phyloP scores from a whole-genome alignment of 2,113 vertebrate species.

The Triplophysa tibetana region DNA sequence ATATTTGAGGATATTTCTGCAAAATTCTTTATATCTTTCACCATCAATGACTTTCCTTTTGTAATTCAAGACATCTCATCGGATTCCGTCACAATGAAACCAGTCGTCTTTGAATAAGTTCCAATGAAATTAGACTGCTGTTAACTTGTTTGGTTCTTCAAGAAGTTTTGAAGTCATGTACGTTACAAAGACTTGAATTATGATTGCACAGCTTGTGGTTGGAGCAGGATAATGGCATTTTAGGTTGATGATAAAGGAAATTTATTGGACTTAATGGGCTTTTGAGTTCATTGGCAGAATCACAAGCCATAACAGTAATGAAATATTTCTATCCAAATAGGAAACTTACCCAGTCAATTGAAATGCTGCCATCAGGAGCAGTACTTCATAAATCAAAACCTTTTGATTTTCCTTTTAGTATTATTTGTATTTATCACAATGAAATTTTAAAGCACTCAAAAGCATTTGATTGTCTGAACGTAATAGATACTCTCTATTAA shows the following conservation, averaged over 20 bases:
- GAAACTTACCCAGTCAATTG: conserved; percentile 38
- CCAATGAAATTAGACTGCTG: background rate
- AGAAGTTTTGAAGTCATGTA: background rate
- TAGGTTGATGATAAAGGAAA: conserved; percentile 8
- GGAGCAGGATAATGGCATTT: background rate
- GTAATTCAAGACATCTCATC: too few species aligned
- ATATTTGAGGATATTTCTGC: background rate
- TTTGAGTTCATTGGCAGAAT: conserved; percentile 26
- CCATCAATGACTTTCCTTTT: background rate
- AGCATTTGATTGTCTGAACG: background rate
- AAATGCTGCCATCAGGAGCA: conserved; percentile 14
- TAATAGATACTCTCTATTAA: background rate
- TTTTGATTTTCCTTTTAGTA: conserved; percentile 4
- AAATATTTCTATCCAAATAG: conserved; percentile 25
- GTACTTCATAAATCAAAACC: background rate
- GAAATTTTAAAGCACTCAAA: background rate
- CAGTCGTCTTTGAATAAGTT: background rate
- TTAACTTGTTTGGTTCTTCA: background rate
- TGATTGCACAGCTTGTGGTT: background rate
- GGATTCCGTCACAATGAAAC: too few species aligned
- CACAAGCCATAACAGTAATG: conserved; percentile 11
- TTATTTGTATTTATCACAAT: conserved; percentile 35
- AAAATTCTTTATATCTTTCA: background rate
- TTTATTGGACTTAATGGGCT: conserved; percentile 16
- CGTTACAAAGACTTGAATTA: conserved; percentile 4